Percentiles rank a stretch among this genome's conserved stretches.
Evolutionary conservation across 2,888 invertebrate species (phyloP).

Genomic region (Zygogramma bicolorata): DNA sequence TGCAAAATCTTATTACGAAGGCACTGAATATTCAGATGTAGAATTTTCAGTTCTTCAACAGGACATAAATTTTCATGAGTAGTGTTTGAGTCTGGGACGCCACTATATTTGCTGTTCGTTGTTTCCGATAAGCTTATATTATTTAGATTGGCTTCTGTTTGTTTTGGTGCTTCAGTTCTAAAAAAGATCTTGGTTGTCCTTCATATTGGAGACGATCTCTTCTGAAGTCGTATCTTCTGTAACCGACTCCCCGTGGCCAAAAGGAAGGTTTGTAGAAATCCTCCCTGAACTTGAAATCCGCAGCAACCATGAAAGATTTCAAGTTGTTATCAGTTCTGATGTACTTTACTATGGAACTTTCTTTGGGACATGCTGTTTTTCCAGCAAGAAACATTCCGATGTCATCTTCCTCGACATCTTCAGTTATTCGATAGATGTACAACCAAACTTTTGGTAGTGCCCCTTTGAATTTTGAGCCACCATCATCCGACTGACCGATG

Average conservation of each 20-base stretch:
- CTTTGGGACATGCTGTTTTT: neutral
- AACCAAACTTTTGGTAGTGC: neutral
- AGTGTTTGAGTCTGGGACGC: too few relatives aligned
- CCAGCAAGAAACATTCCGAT: neutral
- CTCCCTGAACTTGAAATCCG: neutral
- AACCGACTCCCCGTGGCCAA: neutral
- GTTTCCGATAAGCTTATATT: too few relatives aligned
- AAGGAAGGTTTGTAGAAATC: neutral
- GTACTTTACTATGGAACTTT: neutral
- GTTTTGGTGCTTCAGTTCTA: neutral
- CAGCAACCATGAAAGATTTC: neutral
- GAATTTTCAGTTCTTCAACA: too few relatives aligned
- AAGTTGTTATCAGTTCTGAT: neutral
- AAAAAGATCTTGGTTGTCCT: neutral
- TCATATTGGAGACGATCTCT: too few relatives aligned
- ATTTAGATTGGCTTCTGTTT: too few relatives aligned
- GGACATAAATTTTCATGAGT: too few relatives aligned
- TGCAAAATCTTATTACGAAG: too few relatives aligned
- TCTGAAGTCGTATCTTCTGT: neutral
- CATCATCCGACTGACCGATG: neutral
- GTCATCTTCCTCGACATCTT: neutral
- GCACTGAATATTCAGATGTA: too few relatives aligned
- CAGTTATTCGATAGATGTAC: neutral
- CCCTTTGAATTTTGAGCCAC: conserved; percentile 2
- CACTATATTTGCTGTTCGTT: too few relatives aligned